These are phyloP conservation scores for Falco peregrinus DNA, from an alignment of 2,797 vertebrate species.

Conservation along the genomic window DNA sequence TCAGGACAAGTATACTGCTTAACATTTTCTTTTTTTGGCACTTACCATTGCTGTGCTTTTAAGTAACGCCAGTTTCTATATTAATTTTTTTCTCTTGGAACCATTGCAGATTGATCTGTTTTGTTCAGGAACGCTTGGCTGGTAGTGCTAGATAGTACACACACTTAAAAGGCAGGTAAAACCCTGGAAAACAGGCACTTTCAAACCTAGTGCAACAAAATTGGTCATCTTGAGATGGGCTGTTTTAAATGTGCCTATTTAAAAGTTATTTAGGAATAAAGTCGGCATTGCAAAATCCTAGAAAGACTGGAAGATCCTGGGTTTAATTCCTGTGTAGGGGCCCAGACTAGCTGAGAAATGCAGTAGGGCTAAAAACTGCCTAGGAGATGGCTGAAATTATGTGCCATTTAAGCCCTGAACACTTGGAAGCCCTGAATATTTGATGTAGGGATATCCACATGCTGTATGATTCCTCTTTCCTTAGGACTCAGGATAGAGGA, in stretches of 20 bases:
- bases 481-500: not conserved
- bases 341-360: not conserved
- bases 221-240: not conserved
- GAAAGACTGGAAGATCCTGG: not conserved
- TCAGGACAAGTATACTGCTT: not conserved
- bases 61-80: not conserved
- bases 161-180: not conserved
- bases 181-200: not conserved
- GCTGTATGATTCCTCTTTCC: not conserved
- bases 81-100: not conserved
- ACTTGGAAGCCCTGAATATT: not conserved
- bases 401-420: not conserved
- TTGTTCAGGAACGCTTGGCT: not conserved
- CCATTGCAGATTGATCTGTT: not conserved
- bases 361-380: not conserved
- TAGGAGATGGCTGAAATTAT: not conserved
- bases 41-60: not conserved
- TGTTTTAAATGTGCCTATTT: not conserved
- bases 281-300: not conserved
- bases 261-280: not conserved
- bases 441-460: not conserved
- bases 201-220: not conserved
- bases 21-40: not conserved
- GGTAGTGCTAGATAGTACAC: not conserved
- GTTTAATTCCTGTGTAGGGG: not conserved